A percentile compares a stretch with the other conserved stretches of the same genome.
These are phyloP conservation scores for Semnornis frantzii DNA, from an alignment of 2,113 vertebrate species.

Conservation along the genomic window DNA sequence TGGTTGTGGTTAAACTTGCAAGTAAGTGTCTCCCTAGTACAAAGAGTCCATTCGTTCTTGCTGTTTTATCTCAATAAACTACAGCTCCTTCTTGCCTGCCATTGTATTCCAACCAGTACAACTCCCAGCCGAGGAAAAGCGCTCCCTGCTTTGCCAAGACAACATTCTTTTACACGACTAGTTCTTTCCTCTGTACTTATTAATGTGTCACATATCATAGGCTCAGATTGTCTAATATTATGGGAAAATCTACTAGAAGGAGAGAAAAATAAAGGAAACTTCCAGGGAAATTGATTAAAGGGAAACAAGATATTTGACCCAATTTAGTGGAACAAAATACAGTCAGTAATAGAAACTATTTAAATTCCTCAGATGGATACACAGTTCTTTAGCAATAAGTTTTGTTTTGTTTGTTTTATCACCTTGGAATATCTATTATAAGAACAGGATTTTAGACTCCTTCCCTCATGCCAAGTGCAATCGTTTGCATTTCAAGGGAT, in stretches of 20 bases:
- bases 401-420: constrained; percentile 35
- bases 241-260: constrained; percentile 70
- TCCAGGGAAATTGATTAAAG: constrained; percentile 70
- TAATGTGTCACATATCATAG: constrained; percentile 62
- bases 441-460: constrained; percentile 24
- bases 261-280: constrained; percentile 70
- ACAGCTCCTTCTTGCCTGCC: constrained; percentile 6
- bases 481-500: background rate
- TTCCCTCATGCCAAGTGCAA: background rate
- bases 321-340: constrained; percentile 54
- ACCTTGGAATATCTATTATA: constrained; percentile 45
- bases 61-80: background rate
- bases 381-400: constrained; percentile 25
- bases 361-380: constrained; percentile 46
- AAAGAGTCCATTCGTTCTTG: background rate
- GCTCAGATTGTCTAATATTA: constrained; percentile 65
- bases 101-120: constrained; percentile 24
- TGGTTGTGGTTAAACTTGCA: background rate
- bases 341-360: constrained; percentile 44
- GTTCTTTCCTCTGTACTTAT: constrained; percentile 68
- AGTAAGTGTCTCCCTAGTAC: background rate
- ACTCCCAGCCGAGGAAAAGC: constrained; percentile 46
- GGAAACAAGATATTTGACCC: constrained; percentile 55
- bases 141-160: constrained; percentile 27
- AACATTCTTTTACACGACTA: constrained; percentile 66